Percentiles rank a stretch among this genome's conserved stretches.
These are phyloP conservation scores for Adelphocoris suturalis DNA, from an alignment of 2,888 invertebrate species.

Conservation along the genomic window DNA sequence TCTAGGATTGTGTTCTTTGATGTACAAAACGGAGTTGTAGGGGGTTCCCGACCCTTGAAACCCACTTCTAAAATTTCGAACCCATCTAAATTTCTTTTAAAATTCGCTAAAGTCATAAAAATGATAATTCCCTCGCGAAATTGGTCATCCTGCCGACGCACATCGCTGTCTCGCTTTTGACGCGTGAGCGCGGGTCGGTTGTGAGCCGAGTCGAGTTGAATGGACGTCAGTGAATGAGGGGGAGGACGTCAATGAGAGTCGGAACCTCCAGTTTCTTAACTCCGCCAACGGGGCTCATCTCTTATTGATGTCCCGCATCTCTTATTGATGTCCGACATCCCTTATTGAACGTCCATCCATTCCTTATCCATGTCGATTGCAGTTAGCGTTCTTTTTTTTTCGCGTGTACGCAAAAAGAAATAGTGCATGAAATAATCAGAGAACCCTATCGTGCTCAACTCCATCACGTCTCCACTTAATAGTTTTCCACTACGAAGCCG, in stretches of 20 bases:
- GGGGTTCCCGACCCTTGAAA: too few relatives aligned
- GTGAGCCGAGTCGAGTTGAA: neutral
- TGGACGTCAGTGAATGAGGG: neutral
- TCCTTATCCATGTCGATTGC: neutral
- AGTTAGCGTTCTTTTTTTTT: neutral
- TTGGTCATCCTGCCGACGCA: neutral
- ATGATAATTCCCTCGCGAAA: too few relatives aligned
- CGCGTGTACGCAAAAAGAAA: neutral
- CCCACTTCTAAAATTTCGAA: too few relatives aligned
- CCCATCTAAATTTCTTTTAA: too few relatives aligned
- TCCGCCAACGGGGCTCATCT: neutral
- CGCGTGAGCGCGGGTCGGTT: neutral
- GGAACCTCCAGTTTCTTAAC: neutral
- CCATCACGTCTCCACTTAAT: neutral
- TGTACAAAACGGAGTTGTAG: too few relatives aligned
- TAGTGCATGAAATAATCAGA: slow-evolving; percentile 9
- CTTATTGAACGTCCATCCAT: neutral
- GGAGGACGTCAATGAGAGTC: slow-evolving; percentile 21
- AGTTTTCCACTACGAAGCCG: neutral
- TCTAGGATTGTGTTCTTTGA: too few relatives aligned
- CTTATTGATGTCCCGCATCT: too few relatives aligned
- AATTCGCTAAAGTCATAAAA: too few relatives aligned
- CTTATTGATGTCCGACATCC: too few relatives aligned
- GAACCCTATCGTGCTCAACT: neutral
- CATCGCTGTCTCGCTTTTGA: neutral